Conservation (phyloP, 2,113 vertebrate species). For the Naja naja region DNA sequence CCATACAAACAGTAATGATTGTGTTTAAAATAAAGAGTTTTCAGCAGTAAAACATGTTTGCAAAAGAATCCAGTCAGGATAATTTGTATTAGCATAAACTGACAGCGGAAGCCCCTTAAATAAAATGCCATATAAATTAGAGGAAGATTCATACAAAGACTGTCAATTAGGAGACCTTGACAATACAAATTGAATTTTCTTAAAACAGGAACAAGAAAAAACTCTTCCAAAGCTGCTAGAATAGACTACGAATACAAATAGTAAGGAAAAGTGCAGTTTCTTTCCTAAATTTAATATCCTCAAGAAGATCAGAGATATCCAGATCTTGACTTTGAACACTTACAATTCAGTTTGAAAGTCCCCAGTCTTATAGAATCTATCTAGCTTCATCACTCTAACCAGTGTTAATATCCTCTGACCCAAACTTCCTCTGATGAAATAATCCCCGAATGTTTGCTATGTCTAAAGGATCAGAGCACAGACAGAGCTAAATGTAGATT, state of each 20-base stretch:
- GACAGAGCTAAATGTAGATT: neutral
- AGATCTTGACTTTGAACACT: neutral
- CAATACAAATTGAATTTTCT: neutral
- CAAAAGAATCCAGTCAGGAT: neutral
- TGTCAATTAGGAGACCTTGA: neutral
- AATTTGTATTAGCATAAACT: neutral
- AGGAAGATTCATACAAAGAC: neutral
- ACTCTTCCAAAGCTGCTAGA: neutral
- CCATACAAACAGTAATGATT: neutral
- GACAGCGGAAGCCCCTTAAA: neutral
- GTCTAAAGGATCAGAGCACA: neutral
- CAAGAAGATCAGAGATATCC: neutral
- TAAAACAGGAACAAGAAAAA: neutral
- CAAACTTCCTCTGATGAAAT: neutral
- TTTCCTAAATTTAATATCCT: neutral
- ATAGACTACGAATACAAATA: neutral
- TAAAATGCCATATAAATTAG: neutral
- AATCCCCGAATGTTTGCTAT: neutral
- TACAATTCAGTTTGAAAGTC: neutral
- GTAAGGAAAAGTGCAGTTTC: neutral
- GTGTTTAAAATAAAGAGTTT: neutral
- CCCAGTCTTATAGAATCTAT: neutral
- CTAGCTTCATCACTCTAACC: neutral
- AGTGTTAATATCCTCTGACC: neutral
- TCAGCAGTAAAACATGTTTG: neutral